These are phyloP conservation scores for Serranus cabrilla DNA, from an alignment of 2,797 vertebrate species.

Conservation along the genomic window DNA sequence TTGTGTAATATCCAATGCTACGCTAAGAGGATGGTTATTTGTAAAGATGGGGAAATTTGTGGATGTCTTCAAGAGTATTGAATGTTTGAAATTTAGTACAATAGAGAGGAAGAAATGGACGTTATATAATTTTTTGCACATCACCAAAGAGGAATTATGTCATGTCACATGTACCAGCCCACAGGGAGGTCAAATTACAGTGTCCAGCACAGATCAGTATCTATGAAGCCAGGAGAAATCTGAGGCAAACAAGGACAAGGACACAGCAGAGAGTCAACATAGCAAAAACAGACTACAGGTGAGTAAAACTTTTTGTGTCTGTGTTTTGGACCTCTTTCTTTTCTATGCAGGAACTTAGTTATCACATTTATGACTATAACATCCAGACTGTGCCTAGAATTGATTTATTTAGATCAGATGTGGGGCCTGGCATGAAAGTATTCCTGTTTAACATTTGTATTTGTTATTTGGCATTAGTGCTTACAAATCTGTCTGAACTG, in stretches of 20 bases:
- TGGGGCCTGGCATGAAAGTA: background rate
- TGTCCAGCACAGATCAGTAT: background rate
- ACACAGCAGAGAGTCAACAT: constrained; percentile 1
- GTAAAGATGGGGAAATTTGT: background rate
- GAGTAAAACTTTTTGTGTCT: background rate
- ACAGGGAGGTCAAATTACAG: background rate
- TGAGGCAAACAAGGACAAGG: background rate
- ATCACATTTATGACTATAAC: background rate
- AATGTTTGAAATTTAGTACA: background rate
- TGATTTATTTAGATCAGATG: constrained; percentile 5
- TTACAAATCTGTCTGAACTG: background rate
- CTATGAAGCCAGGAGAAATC: background rate
- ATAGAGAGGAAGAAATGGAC: background rate
- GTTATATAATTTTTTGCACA: background rate
- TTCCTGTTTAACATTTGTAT: constrained; percentile 7
- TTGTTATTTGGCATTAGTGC: constrained; percentile 4
- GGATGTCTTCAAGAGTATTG: background rate
- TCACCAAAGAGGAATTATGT: background rate
- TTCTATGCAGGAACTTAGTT: background rate
- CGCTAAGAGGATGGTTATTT: constrained; percentile 15
- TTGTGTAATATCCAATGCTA: background rate
- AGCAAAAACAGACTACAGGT: background rate
- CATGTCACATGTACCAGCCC: background rate
- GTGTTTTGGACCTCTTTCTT: background rate
- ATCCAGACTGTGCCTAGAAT: background rate